phyloP scores from a whole-genome alignment of 2,113 vertebrate species.

The Nematolebias whitei region DNA sequence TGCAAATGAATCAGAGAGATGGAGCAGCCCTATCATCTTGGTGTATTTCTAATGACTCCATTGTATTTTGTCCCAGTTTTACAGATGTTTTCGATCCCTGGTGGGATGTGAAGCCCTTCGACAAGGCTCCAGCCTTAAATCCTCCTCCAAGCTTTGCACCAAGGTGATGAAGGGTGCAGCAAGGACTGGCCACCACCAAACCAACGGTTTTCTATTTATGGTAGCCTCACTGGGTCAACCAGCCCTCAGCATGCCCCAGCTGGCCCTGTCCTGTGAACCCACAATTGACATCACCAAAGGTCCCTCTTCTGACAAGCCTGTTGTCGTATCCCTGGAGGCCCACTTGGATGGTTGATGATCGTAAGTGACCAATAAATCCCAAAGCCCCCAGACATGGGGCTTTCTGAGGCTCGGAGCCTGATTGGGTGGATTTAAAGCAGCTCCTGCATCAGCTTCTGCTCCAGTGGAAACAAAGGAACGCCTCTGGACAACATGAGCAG shows the following conservation, averaged over 20 bases:
- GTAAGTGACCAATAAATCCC: conserved; percentile 1
- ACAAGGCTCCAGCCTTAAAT: conserved; percentile 64
- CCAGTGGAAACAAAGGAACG: background rate
- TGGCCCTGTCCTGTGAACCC: conserved; percentile 26
- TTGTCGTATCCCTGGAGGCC: conserved; percentile 60
- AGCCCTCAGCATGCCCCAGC: conserved; percentile 38
- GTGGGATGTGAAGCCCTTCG: conserved; percentile 68
- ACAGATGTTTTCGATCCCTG: conserved; percentile 82
- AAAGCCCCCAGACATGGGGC: background rate
- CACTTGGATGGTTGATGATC: conserved; percentile 51
- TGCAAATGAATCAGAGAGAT: too few relatives aligned
- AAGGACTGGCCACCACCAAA: conserved; percentile 21
- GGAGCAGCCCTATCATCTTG: too few relatives aligned
- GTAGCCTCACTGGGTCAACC: conserved; percentile 69
- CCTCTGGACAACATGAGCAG: conserved; percentile 24
- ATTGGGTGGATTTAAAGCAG: conserved; percentile 30
- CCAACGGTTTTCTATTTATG: conserved; percentile 59
- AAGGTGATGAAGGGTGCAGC: conserved; percentile 34
- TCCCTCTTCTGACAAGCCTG: conserved; percentile 50
- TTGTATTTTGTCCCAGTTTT: conserved; percentile 76
- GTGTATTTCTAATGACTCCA: conserved; percentile 24
- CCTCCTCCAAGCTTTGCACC: conserved; percentile 70
- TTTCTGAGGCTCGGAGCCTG: conserved; percentile 8
- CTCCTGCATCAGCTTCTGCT: conserved; percentile 30
- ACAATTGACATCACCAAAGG: conserved; percentile 31